A percentile compares a stretch with the other conserved stretches of the same genome.
Conservation (phyloP, 1,140 invertebrate genomes). For the Heliothis virescens region DNA sequence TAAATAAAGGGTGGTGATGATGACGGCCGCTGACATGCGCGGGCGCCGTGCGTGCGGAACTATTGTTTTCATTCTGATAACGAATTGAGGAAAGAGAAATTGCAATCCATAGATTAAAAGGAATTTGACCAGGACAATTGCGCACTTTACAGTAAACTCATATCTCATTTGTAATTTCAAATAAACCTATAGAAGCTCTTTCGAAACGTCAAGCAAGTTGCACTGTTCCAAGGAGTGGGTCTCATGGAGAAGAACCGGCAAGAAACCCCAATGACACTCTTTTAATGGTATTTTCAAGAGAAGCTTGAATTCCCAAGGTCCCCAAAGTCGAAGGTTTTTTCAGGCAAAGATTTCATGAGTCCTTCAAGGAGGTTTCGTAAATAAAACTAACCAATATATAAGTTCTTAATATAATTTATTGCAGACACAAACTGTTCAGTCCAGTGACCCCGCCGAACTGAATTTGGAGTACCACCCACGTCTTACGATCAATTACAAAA, state of each 20-base stretch:
- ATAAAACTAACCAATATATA: slow-evolving; percentile 26
- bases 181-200: too few species aligned
- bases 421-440: slow-evolving; percentile 82
- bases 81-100: slow-evolving; percentile 13
- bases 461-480: slow-evolving; percentile 77
- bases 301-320: too few species aligned
- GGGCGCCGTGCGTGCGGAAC: not conserved
- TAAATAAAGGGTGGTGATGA: not conserved
- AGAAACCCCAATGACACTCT: too few species aligned
- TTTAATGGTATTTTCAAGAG: not conserved
- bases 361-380: not conserved
- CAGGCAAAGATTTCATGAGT: too few species aligned
- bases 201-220: too few species aligned
- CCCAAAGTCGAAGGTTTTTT: too few species aligned
- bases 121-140: not conserved
- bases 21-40: not conserved
- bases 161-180: too few species aligned
- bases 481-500: slow-evolving; percentile 64
- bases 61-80: slow-evolving; percentile 6
- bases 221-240: too few species aligned
- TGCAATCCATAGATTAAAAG: not conserved
- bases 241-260: too few species aligned
- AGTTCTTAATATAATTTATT: slow-evolving; percentile 78
- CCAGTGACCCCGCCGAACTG: slow-evolving; percentile 79
- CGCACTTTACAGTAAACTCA: too few species aligned